Evolutionary conservation across 1,140 invertebrate genomes (phyloP).

Genomic region (Tetramorium parvispinum): DNA sequence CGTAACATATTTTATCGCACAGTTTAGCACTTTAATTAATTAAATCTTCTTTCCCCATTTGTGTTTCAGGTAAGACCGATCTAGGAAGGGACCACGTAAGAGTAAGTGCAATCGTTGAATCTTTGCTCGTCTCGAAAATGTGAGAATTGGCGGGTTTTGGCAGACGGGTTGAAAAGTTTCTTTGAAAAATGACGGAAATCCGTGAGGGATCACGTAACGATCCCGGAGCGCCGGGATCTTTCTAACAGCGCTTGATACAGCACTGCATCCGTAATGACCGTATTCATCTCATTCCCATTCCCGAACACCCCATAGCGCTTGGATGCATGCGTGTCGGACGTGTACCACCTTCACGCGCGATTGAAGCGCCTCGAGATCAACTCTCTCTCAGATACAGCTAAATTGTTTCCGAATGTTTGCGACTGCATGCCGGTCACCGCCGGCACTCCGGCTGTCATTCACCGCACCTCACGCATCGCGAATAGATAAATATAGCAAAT

Average conservation of each 20-base stretch:
- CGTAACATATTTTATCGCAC: not conserved
- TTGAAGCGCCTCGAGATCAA: constrained; percentile 71
- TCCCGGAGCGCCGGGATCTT: constrained; percentile 3
- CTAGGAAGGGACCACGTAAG: too few species aligned
- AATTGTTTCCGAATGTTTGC: constrained; percentile 81
- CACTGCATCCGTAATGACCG: constrained; percentile 65
- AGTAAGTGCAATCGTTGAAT: not conserved
- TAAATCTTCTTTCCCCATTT: not conserved
- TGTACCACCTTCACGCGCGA: constrained; percentile 77
- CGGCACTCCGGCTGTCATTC: constrained; percentile 52
- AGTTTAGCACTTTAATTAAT: not conserved
- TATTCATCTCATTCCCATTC: constrained; percentile 63
- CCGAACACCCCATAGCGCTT: constrained; percentile 71
- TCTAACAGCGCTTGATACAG: constrained; percentile 13
- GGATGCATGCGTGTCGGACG: constrained; percentile 69
- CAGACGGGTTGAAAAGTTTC: not conserved
- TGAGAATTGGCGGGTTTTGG: not conserved
- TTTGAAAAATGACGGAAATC: not conserved
- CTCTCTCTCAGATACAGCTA: constrained; percentile 74
- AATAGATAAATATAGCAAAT: constrained; percentile 47
- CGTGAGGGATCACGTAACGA: not conserved
- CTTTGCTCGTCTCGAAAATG: too few species aligned
- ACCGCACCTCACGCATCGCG: constrained; percentile 55
- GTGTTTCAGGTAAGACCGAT: constrained; percentile 32
- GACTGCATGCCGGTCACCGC: constrained; percentile 66